Conservation (phyloP, 2,797 vertebrate genomes). For the Sebastes steindachneri region DNA sequence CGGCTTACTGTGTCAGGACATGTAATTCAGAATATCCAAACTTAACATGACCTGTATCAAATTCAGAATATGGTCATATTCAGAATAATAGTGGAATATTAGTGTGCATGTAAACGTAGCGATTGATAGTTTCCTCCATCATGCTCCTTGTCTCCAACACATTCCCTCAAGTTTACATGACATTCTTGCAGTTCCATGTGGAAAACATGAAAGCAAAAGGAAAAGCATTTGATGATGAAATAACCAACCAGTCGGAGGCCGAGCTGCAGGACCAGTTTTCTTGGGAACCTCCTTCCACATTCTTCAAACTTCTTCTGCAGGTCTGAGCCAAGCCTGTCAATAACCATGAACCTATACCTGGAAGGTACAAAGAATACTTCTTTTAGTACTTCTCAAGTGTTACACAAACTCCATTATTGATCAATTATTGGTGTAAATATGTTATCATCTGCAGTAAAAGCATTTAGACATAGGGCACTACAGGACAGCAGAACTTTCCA, state of each 20-base stretch:
- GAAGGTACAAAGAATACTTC: background rate
- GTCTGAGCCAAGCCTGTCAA: conserved; percentile 94
- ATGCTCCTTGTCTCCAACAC: background rate
- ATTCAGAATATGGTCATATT: too few relatives aligned
- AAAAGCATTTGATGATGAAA: background rate
- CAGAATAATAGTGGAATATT: too few relatives aligned
- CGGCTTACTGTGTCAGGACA: too few relatives aligned
- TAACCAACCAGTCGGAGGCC: conserved; percentile 91
- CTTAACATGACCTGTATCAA: too few relatives aligned
- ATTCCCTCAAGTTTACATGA: background rate
- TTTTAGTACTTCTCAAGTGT: background rate
- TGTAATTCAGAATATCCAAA: too few relatives aligned
- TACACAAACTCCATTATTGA: background rate
- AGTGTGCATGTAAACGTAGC: too few relatives aligned
- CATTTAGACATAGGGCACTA: background rate
- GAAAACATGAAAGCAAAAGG: background rate
- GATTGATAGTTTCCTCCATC: too few relatives aligned
- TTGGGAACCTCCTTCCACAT: conserved; percentile 86
- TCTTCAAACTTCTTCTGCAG: conserved; percentile 95
- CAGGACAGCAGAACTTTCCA: background rate
- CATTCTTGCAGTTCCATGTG: background rate
- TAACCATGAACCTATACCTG: conserved; percentile 97
- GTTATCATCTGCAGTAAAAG: background rate
- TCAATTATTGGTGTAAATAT: background rate
- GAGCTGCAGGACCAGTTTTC: conserved; percentile 92